These are phyloP conservation scores for Syngnathoides biaculeatus DNA, from an alignment of 2,113 vertebrate genomes.

Conservation along the genomic window DNA sequence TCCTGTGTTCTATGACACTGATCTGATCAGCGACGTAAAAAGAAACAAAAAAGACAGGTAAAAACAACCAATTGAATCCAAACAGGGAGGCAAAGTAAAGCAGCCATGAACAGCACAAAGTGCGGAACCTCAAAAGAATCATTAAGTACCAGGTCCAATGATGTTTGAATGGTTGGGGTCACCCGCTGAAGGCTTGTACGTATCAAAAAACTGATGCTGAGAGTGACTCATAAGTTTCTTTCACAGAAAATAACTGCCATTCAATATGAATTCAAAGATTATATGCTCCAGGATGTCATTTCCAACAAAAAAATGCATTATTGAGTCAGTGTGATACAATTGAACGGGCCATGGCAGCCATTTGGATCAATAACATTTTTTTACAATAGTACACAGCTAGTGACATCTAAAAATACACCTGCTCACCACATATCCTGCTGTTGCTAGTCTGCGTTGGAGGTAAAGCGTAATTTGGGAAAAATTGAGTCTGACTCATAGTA, in stretches of 20 bases:
- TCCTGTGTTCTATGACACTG: conserved; percentile 8
- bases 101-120: not conserved
- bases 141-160: not conserved
- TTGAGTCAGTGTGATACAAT: not conserved
- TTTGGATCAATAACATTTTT: not conserved
- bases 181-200: not conserved
- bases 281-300: not conserved
- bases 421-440: not conserved
- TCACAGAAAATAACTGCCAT: not conserved
- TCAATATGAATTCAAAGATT: not conserved
- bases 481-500: not conserved
- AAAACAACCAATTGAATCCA: not conserved
- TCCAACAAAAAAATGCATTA: not conserved
- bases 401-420: not conserved
- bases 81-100: not conserved
- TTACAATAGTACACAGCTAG: not conserved
- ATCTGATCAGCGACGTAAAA: no score
- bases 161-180: not conserved
- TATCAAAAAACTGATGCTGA: not conserved
- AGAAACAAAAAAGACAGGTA: not conserved
- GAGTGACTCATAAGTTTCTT: not conserved
- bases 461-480: not conserved
- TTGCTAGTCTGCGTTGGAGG: not conserved
- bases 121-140: not conserved
- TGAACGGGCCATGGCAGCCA: not conserved